Percentiles rank a stretch among this genome's conserved stretches.
Evolutionary conservation across 23 tunicate genomes (phyloP).

Genomic region (Ciona savignyi): DNA sequence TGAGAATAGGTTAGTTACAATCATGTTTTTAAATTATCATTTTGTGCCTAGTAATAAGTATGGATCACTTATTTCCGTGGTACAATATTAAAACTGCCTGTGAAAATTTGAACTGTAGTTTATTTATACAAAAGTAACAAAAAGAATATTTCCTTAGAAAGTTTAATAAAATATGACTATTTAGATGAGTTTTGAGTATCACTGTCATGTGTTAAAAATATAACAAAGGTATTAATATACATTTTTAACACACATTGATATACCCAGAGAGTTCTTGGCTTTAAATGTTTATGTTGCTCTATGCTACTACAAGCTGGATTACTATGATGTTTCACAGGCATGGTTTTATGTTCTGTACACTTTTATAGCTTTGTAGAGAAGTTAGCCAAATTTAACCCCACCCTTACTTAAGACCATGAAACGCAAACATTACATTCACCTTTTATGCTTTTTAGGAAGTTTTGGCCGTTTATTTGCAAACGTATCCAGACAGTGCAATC

Average conservation of each 20-base stretch:
- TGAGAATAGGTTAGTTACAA: constrained; percentile 81
- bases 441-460: constrained; percentile 61
- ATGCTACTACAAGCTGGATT: constrained; percentile 94
- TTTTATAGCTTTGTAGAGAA: neutral
- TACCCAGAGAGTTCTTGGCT: constrained; percentile 92
- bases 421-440: neutral
- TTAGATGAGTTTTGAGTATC: too few relatives aligned
- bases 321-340: constrained; percentile 97
- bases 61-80: neutral
- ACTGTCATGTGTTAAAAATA: too few relatives aligned
- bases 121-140: too few relatives aligned
- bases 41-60: too few relatives aligned
- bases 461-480: constrained; percentile 84
- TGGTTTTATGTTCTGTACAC: neutral
- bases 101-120: too few relatives aligned
- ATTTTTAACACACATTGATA: too few relatives aligned
- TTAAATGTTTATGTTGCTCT: constrained; percentile 95
- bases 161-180: too few relatives aligned
- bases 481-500: constrained; percentile 84
- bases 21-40: too few relatives aligned
- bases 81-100: neutral
- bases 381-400: too few relatives aligned
- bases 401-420: neutral
- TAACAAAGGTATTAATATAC: too few relatives aligned
- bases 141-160: too few relatives aligned